Conservation (phyloP, 2,888 invertebrate genomes). For the Steinernema hermaphroditum region DNA sequence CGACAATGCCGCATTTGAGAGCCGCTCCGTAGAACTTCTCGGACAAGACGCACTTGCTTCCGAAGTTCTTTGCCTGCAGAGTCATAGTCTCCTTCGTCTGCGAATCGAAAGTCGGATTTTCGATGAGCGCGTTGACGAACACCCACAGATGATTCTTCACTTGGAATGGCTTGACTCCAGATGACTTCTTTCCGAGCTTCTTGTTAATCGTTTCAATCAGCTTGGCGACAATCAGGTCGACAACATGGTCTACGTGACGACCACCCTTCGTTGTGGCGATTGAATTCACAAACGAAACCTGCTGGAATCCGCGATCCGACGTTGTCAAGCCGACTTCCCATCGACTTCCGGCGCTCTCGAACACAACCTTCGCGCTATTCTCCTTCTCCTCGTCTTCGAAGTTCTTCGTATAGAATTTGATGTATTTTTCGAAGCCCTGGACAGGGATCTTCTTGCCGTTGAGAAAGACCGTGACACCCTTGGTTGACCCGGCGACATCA, state of each 20-base stretch:
- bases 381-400: constrained; percentile 76
- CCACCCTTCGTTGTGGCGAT: constrained; percentile 99
- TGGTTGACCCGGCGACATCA: constrained; percentile 87
- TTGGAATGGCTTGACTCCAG: constrained; percentile 88
- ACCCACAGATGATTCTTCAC: constrained; percentile 95
- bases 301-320: constrained; percentile 86
- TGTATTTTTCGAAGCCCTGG: constrained; percentile 86
- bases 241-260: constrained; percentile 90
- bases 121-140: constrained; percentile 93
- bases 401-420: constrained; percentile 84
- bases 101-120: constrained; percentile 98
- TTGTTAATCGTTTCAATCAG: constrained; percentile 82
- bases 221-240: constrained; percentile 85
- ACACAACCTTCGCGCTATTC: constrained; percentile 82
- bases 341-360: constrained; percentile 79
- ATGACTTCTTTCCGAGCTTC: constrained; percentile 86
- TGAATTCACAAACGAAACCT: constrained; percentile 97
- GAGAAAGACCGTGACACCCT: constrained; percentile 84
- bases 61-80: constrained; percentile 87
- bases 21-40: constrained; percentile 77
- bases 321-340: constrained; percentile 94
- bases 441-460: constrained; percentile 83
- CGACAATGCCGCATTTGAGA: constrained; percentile 81
- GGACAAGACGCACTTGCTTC: constrained; percentile 83
- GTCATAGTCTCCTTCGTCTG: constrained; percentile 99